Base-by-base conservation (phyloP, 2,888 invertebrate species). In the Nephrotoma appendiculata region DNA sequence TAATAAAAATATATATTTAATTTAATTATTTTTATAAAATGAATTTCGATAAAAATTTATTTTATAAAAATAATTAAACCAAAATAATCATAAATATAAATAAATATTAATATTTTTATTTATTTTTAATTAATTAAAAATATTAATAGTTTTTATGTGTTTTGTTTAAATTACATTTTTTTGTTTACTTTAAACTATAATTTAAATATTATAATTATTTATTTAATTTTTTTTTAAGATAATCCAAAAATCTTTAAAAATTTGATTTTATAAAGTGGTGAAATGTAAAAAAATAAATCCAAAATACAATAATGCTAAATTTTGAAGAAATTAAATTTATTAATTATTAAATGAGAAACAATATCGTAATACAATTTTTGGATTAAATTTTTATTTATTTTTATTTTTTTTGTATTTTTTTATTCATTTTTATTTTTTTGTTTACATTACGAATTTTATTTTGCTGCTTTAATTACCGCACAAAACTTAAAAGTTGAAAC, bases 381-480 rank as follows among this genome's bases (percentile, higher is more conserved):
- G 71, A 71, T 71, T 71, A 71, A 31, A 71, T 31, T 71, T 71
- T 31, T 71, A 71, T 71, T 15, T 71, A 71, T 71, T 71, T 71
- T 71, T 71, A 71, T 31, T 71, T 71, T 71, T 71, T 71, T 71
- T 71, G 71, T 71, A 71, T 71, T 71, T 71, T 71, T 15, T 57
- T 15, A 57, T 15, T 57, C n/a, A 71, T 71, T 71, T 31, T 71
- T 71, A 6, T 71, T 71, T 71, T 31, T 71, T 71, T 71, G 71
- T 71, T 71, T 71, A 71, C 71, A 71, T 31, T 71, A 71, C 71
- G 71, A 71, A 71, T 71, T 71, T 71, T 31, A 71, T 71, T 83
- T 84, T 84, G 84, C 84, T 84, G 84, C 84, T 84, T 84, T 42
- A 83, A 43, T 42, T 84, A 84, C 84, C 42, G 42, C 84, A 84